Evolutionary conservation across 2,888 invertebrate species (phyloP).

Genomic region (Caenorhabditis doughertyi): DNA sequence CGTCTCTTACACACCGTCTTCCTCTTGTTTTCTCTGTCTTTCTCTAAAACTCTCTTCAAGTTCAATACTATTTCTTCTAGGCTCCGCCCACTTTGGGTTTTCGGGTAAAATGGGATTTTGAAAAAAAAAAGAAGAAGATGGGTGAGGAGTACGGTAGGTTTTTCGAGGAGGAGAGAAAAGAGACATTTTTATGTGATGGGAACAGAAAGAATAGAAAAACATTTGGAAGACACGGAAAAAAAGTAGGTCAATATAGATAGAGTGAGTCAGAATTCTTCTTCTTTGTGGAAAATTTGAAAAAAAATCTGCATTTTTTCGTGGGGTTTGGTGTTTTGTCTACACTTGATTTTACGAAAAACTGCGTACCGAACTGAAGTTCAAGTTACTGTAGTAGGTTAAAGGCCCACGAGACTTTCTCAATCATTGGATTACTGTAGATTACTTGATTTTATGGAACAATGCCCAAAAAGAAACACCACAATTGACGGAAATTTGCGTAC

Average conservation of each 20-base stretch:
- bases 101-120: slow-evolving; percentile 35
- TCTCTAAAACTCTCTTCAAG: background rate
- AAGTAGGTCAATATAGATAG: background rate
- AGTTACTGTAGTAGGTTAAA: too few species aligned
- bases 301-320: background rate
- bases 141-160: slow-evolving; percentile 40
- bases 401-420: too few species aligned
- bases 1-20: slow-evolving; percentile 24
- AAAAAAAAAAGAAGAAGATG: too few species aligned
- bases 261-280: background rate
- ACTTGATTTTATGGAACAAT: too few species aligned
- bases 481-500: too few species aligned
- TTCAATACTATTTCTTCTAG: slow-evolving; percentile 28
- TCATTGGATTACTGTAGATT: too few species aligned
- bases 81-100: slow-evolving; percentile 54
- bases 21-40: slow-evolving; percentile 11
- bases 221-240: background rate
- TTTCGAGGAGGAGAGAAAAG: slow-evolving; percentile 5
- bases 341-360: too few species aligned
- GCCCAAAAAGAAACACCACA: too few species aligned
- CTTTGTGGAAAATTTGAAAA: background rate
- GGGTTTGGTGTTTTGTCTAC: too few species aligned
- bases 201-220: background rate
- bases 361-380: too few species aligned
- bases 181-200: slow-evolving; percentile 47